Base-by-base conservation (phyloP, 2,113 vertebrate species). In the Shinisaurus crocodilurus region DNA sequence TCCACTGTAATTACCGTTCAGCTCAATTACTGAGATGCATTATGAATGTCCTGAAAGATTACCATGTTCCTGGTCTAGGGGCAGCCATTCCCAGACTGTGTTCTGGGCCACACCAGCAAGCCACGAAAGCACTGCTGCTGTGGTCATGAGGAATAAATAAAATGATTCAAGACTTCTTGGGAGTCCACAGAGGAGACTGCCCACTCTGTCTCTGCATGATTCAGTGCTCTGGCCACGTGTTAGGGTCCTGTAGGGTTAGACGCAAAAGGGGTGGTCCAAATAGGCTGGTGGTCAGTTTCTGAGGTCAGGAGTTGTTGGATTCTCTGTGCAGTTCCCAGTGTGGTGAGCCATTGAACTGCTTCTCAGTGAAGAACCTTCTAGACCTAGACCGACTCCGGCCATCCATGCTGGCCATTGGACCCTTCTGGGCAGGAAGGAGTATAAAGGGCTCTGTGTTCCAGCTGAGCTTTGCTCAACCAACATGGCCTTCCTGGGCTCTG, bases 11-110 rank as follows among this genome's bases (percentile, higher is more conserved):
- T 94, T 95, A 92, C 91, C 89, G 92, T 89, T 95, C 91, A 81
- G 60, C 92, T 94, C 85, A 92, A 94, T 95, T 95, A 95, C 90
- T 94, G 93, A 95, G 93, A 89, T 86, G 91, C 57, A 92, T 94
- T 93, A 93, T 70, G 94, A 94, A 85, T 37, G 90, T 85, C 90
- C 90, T 86, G 91, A 50, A 94, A 54, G 81, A 93, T 86, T 86
- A 76, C 91, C 76, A 81, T 60, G 90, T 86, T 94, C 88, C 90
- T 94, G 90, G 92, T 95, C 40, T 90, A 92, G 75, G n/a, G 37
- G 15, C 25, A 23, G 43, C 90, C 87, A 89, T 13, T 91, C 91
- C 92, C 88, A 93, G 93, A 88, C 94, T 76, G n/a, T 6, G 15
- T 16, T 3, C 60, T 18, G 25, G 70, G 5, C 18, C 20, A 25